phyloP scores from a whole-genome alignment of 2,888 invertebrate species.

The Coleophora deauratella region DNA sequence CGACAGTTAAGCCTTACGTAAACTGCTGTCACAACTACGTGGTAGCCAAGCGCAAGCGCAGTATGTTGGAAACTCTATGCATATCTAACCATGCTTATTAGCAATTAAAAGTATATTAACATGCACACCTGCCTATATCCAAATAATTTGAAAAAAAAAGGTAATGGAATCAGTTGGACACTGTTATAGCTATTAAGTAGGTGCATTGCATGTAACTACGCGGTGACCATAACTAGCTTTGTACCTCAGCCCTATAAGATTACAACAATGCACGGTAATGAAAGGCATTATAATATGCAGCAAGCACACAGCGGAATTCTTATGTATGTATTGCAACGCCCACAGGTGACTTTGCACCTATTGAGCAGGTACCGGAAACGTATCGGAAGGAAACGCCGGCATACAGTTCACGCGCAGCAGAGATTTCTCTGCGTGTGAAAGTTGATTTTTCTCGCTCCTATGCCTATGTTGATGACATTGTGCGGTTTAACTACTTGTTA shows the following conservation, averaged over 20 bases:
- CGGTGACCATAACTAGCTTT: too few species aligned
- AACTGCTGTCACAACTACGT: conserved; percentile 52
- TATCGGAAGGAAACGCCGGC: conserved; percentile 16
- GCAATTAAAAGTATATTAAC: too few species aligned
- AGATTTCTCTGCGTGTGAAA: conserved; percentile 65
- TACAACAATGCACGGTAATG: too few species aligned
- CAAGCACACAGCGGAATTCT: conserved; percentile 14
- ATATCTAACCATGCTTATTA: conserved; percentile 18
- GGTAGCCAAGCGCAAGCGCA: conserved; percentile 19
- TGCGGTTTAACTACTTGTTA: conserved; percentile 2
- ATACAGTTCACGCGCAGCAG: conserved; percentile 7
- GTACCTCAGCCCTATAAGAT: too few species aligned
- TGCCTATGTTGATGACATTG: conserved; percentile 22
- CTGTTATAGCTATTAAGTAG: too few species aligned
- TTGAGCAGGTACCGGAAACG: neutral
- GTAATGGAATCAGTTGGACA: too few species aligned
- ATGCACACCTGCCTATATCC: too few species aligned
- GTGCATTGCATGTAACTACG: too few species aligned
- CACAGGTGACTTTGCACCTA: too few species aligned
- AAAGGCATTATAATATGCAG: conserved; percentile 2
- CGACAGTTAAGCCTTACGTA: conserved; percentile 48
- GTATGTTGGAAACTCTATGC: conserved; percentile 40
- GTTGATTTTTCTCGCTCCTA: conserved; percentile 52
- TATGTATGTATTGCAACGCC: too few species aligned
- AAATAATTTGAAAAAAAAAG: too few species aligned